A percentile compares a stretch with the other conserved stretches of the same genome.
Evolutionary conservation across 2,888 invertebrate genomes (phyloP).

Genomic region (Synanthedon formicaeformis): DNA sequence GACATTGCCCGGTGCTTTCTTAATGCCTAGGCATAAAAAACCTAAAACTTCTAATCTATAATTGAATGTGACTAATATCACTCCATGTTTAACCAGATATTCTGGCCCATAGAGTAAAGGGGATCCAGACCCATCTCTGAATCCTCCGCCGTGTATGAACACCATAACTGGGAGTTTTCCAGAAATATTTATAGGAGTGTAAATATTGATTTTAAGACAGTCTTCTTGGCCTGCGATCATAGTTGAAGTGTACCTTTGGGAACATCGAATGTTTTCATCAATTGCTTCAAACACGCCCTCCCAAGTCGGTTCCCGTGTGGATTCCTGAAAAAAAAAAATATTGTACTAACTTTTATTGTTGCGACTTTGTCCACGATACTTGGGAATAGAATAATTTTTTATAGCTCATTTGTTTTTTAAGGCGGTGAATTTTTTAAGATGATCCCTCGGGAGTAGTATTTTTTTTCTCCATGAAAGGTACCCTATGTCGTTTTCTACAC

Average conservation of each 20-base stretch:
- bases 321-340: slow-evolving; percentile 26
- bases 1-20: slow-evolving; percentile 53
- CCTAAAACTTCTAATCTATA: slow-evolving; percentile 55
- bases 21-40: slow-evolving; percentile 47
- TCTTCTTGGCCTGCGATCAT: slow-evolving; percentile 39
- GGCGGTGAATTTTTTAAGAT: no score
- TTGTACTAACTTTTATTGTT: no score
- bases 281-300: slow-evolving; percentile 34
- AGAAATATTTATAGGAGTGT: slow-evolving; percentile 27
- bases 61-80: slow-evolving; percentile 51
- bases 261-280: slow-evolving; percentile 44
- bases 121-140: slow-evolving; percentile 48
- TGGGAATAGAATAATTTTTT: no score
- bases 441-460: no score
- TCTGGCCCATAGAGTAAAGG: slow-evolving; percentile 50
- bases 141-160: slow-evolving; percentile 59
- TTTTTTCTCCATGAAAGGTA: no score
- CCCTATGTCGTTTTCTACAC: no score
- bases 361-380: no score
- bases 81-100: slow-evolving; percentile 37
- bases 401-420: no score
- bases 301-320: slow-evolving; percentile 36
- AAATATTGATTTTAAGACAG: slow-evolving; percentile 49
- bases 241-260: slow-evolving; percentile 35
- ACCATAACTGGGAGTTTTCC: slow-evolving; percentile 45